A percentile compares a stretch with the other conserved stretches of the same genome.
These are phyloP conservation scores for Pluvianellus socialis DNA, from an alignment of 2,113 vertebrate genomes.

Conservation along the genomic window DNA sequence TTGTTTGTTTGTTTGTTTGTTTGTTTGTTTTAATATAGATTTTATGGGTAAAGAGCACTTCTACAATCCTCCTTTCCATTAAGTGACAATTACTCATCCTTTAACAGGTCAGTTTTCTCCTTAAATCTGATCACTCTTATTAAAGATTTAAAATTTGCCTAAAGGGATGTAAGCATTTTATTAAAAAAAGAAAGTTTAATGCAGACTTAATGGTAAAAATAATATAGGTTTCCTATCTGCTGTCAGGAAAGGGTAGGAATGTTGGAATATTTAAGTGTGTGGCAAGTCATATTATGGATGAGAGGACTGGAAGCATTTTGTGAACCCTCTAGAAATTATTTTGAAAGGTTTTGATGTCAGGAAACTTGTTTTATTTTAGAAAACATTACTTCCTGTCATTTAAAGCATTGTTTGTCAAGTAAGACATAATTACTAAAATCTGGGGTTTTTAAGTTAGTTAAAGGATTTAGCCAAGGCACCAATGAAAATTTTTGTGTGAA, in stretches of 20 bases:
- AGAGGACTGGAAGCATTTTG: not conserved
- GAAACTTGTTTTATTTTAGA: slow-evolving; percentile 5
- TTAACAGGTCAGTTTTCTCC: not conserved
- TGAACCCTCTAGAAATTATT: not conserved
- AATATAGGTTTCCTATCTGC: not conserved
- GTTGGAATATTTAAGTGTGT: not conserved
- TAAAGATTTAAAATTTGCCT: not conserved
- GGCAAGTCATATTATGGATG: not conserved
- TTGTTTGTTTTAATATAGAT: not conserved
- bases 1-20: not conserved
- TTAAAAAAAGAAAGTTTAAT: not conserved
- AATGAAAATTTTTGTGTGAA: not conserved
- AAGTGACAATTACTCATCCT: not conserved
- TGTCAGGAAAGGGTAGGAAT: not conserved
- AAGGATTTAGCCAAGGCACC: not conserved
- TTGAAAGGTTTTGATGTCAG: slow-evolving; percentile 2
- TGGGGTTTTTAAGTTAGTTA: not conserved
- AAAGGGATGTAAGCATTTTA: not conserved
- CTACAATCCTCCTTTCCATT: not conserved
- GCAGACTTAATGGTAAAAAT: not conserved
- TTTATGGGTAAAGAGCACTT: not conserved
- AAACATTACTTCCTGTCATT: not conserved
- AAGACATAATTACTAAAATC: slow-evolving; percentile 45
- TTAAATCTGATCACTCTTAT: not conserved
- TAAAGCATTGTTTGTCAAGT: slow-evolving; percentile 32